Evolutionary conservation across 1,140 invertebrate genomes (phyloP).

Genomic region (Zophobas morio): DNA sequence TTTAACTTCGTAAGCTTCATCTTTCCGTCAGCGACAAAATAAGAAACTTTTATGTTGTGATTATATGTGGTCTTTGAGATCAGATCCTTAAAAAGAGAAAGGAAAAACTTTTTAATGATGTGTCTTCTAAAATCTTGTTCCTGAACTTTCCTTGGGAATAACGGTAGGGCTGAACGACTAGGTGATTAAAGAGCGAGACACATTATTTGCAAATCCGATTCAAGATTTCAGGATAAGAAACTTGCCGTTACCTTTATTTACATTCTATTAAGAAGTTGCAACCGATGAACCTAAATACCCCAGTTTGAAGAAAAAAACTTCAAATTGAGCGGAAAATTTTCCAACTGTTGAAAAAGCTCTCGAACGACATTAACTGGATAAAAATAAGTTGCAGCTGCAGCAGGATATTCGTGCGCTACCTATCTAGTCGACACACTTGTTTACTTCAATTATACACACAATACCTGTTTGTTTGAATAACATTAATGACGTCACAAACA

Average conservation of each 20-base stretch:
- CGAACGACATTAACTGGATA: too few species aligned
- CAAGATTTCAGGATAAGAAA: neutral
- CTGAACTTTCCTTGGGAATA: neutral
- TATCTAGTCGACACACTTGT: too few species aligned
- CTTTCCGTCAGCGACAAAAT: too few species aligned
- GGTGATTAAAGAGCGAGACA: constrained; percentile 1
- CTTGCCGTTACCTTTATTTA: neutral
- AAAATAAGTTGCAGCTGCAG: too few species aligned
- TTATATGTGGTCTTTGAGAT: neutral
- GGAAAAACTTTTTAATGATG: constrained; percentile 7
- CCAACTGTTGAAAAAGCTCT: too few species aligned
- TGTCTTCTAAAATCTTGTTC: neutral
- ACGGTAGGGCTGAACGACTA: neutral
- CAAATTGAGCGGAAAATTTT: too few species aligned
- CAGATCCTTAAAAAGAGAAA: neutral
- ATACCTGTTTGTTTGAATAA: too few species aligned
- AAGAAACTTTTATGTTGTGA: too few species aligned
- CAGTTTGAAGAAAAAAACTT: neutral
- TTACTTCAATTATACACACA: too few species aligned
- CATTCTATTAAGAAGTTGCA: neutral
- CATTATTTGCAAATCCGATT: neutral
- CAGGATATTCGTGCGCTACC: too few species aligned
- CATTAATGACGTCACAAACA: too few species aligned
- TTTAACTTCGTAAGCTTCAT: too few species aligned
- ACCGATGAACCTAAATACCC: neutral